Base-by-base conservation (phyloP, 2,797 vertebrate genomes). In the Cuculus canorus region DNA sequence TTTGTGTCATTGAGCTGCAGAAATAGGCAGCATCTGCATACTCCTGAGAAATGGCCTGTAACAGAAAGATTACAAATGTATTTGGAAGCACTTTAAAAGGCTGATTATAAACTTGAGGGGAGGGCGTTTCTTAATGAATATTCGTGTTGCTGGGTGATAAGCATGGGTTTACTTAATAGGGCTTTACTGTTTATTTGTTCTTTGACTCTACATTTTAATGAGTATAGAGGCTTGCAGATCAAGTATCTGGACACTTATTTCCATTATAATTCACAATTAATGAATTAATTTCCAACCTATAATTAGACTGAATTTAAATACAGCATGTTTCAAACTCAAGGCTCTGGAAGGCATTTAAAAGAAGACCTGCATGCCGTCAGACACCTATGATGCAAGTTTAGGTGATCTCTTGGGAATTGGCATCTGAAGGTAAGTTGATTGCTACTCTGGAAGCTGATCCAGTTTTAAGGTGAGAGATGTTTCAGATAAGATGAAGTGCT, bases 221-320 rank as follows among this genome's bases (percentile, higher is more conserved):
- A 83, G 23, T 57, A 33, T 81, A 68, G 91, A 72, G 47, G 18
- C 27, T 70, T 48, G 71, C 53, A 81, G 66, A 63, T 82, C 52
- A 76, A 66, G 33, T 72, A 86, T 37, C 48, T 66, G 60, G 52
- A 18, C 52, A 70, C 21, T 88, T 70, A 75, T 78, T 96, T 84
- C 83, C 52, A 45, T 84, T 86, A 22, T 39, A 82, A 88, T 81
- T 81, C 66, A 39, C 16, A 79, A 68, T 75, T 52, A 80, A 75
- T 77, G 24, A 81, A 83, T 90, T 72, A 19, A 63, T 86, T 88
- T 88, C 32, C 17, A 53, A 32, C 25, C 7, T 60, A 70, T 90
- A 92, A 86, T 92, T 91, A 88, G 47, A 22, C 28, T 77, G 57
- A 91, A 81, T 94, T 90, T 73, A 90, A 92, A 86, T 66, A 53